Base-by-base conservation (phyloP, 2,888 invertebrate genomes). In the Patella depressa region DNA sequence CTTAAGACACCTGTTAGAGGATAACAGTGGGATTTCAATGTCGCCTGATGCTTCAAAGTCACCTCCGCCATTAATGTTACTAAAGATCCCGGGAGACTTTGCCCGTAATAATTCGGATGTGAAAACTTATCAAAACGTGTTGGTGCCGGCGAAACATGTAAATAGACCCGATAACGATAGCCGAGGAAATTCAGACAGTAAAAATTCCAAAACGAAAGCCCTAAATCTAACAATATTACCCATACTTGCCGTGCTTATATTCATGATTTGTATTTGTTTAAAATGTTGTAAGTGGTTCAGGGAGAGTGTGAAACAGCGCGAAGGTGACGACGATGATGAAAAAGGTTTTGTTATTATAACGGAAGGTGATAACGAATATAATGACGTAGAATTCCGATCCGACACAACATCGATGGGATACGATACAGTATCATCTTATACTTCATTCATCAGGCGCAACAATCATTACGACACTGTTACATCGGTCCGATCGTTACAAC, bases 401-500 rank as follows among this genome's bases (percentile, higher is more conserved):
- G 65, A 65, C 24, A 65, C 65, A 5, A 65, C 19, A 19, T 65
- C 65, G 11, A 45, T 45, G 45, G 19, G 19, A 24, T 65, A 65
- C 65, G 65, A 65, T 24, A 65, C 65, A 19, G 65, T 65, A 24
- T 65, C 65, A 12, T 65, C 65, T 9, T 65, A 65, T 65, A 65
- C 65, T 2, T 65, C 65, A 4, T 65, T 65, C 14, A 65, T 65
- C 65, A 65, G 24, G 14, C 65, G 65, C 24, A 19, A 65, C 14
- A 65, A 65, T 65, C 24, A 65, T 19, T 65, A 65, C 19, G 65
- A 65, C 5, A 65, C 65, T 0, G 65, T 65, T 24, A 65, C 65
- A 24, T 65, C 65, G 12, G 19, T 65, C 24, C 65, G 65, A 24
- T 65, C 65, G 11, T 65, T 65, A 65, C 65, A 65, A 24, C 65